Base-by-base conservation (phyloP, 2,797 vertebrate species). In the Sphaeramia orbicularis region DNA sequence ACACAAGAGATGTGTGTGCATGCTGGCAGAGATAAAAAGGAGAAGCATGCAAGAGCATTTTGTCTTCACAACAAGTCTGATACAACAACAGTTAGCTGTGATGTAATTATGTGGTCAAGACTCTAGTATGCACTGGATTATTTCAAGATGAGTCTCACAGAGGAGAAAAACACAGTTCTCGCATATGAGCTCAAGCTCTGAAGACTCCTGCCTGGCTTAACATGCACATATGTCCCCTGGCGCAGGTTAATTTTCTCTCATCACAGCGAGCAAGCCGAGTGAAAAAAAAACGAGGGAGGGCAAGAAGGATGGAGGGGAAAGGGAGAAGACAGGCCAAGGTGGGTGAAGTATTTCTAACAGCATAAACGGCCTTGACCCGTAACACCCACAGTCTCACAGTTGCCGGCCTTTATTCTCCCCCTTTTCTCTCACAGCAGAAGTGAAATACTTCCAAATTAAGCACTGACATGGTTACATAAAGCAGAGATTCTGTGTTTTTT, bases 231-330 rank as follows among this genome's bases (percentile, higher is more conserved):
- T 47, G 66, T 79, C 71, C 75, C 58, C 50, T 78, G 71, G 66
- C 48, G 42, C 53, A 63, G 62, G 81, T 86, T 86, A 43, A 83
- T 84, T 84, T 89, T 72, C 77, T 81, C 43, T 69, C 40, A 47
- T 76, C 44, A 18, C 71, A 71, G 53, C 24, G 41, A 64, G 56
- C 21, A 36, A 40, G 42, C 18, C 4, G 35, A 47, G 37, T 45
- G 44, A 53, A 43, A 30, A 47, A 42, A 61, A 37, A 43, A 44
- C 10, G 15, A 56, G 43, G 38, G 58, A 63, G 42, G 36, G 10
- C 52, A 64, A 38, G 47, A 35, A 35, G 32, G 47, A 36, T 40
- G 53, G 32, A 47, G 37, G 0, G 44, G 35, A 44, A 10, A 2
- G 13, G 38, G 16, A 37, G n/a, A 59, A 27, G 71, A 48, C 56